Evolutionary conservation across 2,888 invertebrate genomes (phyloP).

Genomic region (Elaeidobius kamerunicus): DNA sequence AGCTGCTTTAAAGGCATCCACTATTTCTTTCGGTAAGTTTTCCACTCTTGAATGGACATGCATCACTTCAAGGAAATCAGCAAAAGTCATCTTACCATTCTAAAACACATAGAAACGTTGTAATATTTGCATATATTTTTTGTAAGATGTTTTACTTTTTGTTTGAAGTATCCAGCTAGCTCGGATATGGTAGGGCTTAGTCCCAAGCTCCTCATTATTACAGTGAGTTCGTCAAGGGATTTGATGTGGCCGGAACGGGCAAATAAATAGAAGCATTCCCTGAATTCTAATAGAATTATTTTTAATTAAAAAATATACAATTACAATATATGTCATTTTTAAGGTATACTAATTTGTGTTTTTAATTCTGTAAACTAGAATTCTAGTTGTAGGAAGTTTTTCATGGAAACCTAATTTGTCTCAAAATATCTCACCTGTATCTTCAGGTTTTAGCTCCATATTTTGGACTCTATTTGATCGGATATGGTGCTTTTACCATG

Average conservation of each 20-base stretch:
- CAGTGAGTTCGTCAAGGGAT: slow-evolving; percentile 84
- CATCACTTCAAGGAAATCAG: slow-evolving; percentile 94
- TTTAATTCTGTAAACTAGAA: too few relatives aligned
- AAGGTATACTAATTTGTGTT: too few relatives aligned
- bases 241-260: slow-evolving; percentile 87
- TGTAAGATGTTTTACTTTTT: too few relatives aligned
- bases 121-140: too few relatives aligned
- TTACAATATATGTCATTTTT: too few relatives aligned
- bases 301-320: too few relatives aligned
- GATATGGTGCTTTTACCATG: too few relatives aligned
- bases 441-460: too few relatives aligned
- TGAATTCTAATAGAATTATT: slow-evolving; percentile 72
- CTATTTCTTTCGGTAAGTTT: slow-evolving; percentile 78
- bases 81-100: slow-evolving; percentile 91
- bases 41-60: slow-evolving; percentile 85
- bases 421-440: too few relatives aligned
- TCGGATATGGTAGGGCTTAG: slow-evolving; percentile 93
- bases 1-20: slow-evolving; percentile 86
- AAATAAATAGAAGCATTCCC: slow-evolving; percentile 95
- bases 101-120: slow-evolving; percentile 40
- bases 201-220: slow-evolving; percentile 92
- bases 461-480: too few relatives aligned
- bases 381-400: too few relatives aligned
- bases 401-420: too few relatives aligned
- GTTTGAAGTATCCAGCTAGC: slow-evolving; percentile 76